A percentile compares a stretch with the other conserved stretches of the same genome.
phyloP scores from a whole-genome alignment of 2,113 vertebrate species.

The Strigops habroptila region DNA sequence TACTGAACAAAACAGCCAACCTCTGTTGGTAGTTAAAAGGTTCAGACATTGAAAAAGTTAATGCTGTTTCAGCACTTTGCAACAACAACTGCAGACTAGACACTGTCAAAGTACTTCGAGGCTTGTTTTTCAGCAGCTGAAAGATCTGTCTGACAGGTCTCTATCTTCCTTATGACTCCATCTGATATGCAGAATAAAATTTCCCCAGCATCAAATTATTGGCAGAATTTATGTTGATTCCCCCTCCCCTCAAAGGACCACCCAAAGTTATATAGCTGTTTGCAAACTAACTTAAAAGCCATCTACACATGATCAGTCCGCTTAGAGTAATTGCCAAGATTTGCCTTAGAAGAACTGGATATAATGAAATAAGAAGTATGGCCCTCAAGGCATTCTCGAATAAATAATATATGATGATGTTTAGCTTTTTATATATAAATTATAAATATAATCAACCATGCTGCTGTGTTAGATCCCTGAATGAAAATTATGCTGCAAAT shows the following conservation, averaged over 20 bases:
- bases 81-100: not conserved
- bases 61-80: not conserved
- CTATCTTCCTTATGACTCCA: not conserved
- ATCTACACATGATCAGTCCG: not conserved
- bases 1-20: not conserved
- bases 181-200: not conserved
- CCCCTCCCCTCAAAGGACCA: not conserved
- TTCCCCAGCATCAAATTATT: not conserved
- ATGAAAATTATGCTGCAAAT: not conserved
- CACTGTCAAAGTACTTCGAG: not conserved
- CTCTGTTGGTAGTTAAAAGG: not conserved
- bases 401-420: not conserved
- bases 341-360: not conserved
- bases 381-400: not conserved
- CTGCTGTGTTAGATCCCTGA: not conserved
- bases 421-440: not conserved
- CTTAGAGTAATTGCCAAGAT: not conserved
- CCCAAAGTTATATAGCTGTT: not conserved
- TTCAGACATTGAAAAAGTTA: not conserved
- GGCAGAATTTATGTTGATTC: rapidly evolving
- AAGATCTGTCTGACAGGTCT: not conserved
- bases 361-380: not conserved
- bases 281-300: not conserved
- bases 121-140: not conserved
- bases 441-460: not conserved